A percentile compares a stretch with the other conserved stretches of the same genome.
Evolutionary conservation across 2,113 vertebrate species (phyloP).

Genomic region (Amazona guildingii): DNA sequence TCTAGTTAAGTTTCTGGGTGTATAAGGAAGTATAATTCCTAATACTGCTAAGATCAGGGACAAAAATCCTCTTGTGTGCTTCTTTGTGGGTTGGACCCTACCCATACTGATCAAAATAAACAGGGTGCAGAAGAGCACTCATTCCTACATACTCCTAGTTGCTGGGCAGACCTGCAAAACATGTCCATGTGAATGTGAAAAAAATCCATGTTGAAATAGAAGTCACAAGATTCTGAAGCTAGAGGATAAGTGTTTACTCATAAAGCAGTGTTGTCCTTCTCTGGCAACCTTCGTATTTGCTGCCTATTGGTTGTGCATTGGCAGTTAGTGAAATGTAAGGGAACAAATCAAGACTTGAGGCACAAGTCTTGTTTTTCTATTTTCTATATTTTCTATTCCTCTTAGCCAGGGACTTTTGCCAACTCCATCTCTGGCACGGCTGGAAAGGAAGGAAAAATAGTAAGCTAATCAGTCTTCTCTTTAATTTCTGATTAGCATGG

Average conservation of each 20-base stretch:
- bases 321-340: neutral
- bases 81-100: neutral
- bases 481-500: constrained; percentile 27
- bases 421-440: constrained; percentile 14
- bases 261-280: neutral
- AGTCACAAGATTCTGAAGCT: neutral
- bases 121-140: neutral
- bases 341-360: constrained; percentile 10
- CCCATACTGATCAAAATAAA: neutral
- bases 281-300: neutral
- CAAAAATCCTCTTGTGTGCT: neutral
- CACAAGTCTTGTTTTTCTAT: neutral
- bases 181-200: neutral
- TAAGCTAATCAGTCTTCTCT: constrained; percentile 5
- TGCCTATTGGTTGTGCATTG: neutral
- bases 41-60: neutral
- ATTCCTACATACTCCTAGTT: neutral
- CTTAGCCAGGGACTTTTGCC: neutral
- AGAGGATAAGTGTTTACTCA: neutral
- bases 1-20: constrained; percentile 8
- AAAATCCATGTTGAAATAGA: neutral
- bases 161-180: constrained; percentile 9
- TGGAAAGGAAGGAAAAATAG: constrained; percentile 55
- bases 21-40: constrained; percentile 26
- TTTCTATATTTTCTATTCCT: neutral